These are phyloP conservation scores for Apis laboriosa DNA, from an alignment of 1,140 invertebrate genomes.

Conservation along the genomic window DNA sequence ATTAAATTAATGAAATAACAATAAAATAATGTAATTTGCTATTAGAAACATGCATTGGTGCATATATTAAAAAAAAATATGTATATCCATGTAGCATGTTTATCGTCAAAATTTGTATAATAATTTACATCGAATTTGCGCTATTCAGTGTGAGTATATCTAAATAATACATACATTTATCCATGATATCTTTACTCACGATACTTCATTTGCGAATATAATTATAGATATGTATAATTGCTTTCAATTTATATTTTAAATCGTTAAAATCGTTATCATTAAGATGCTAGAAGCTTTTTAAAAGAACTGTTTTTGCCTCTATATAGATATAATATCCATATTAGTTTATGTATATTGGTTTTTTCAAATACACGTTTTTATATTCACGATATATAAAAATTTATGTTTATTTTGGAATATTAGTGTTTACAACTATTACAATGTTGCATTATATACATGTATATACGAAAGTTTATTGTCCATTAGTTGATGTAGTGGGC, in stretches of 20 bases:
- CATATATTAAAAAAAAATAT: slow-evolving; percentile 32
- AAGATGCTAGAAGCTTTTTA: background rate
- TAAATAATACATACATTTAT: background rate
- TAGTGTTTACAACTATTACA: background rate
- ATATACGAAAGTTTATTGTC: background rate
- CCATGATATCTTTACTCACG: no score
- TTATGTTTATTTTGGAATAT: background rate
- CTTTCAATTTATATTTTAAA: background rate
- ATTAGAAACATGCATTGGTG: slow-evolving; percentile 51
- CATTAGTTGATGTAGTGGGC: background rate
- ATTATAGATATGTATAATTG: background rate
- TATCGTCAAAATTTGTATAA: background rate
- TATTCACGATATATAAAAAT: background rate
- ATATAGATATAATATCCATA: background rate
- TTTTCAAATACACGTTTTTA: background rate
- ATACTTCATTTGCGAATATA: background rate
- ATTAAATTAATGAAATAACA: background rate
- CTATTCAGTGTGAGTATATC: background rate
- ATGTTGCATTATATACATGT: background rate
- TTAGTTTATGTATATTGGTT: background rate
- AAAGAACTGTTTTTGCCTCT: background rate
- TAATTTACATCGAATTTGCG: background rate
- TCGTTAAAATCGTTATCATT: background rate
- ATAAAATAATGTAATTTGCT: slow-evolving; percentile 22
- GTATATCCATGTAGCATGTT: slow-evolving; percentile 26